Evolutionary conservation across 2,888 invertebrate genomes (phyloP).

Genomic region (Drosophila prostipennis): DNA sequence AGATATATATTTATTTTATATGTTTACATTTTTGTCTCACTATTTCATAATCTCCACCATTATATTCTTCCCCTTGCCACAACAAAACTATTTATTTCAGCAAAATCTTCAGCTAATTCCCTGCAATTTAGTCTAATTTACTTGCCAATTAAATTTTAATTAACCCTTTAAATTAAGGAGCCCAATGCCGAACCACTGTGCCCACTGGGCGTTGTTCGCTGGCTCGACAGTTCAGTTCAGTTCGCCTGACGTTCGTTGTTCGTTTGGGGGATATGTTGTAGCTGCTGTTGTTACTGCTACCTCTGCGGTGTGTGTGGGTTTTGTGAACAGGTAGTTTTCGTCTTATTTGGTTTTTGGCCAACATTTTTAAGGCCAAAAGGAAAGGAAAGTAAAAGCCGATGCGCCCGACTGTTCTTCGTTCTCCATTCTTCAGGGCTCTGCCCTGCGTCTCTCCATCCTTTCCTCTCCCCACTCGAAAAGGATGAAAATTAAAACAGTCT

Average conservation of each 20-base stretch:
- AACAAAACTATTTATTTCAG: conserved; percentile 15
- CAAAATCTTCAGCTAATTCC: conserved; percentile 3
- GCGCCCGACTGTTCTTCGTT: conserved; percentile 7
- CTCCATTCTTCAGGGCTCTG: background rate
- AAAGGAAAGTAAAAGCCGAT: conserved; percentile 72
- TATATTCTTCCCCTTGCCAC: background rate
- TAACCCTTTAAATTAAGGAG: conserved; percentile 23
- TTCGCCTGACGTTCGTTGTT: conserved; percentile 31
- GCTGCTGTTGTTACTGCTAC: conserved; percentile 29
- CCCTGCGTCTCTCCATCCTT: too few relatives aligned
- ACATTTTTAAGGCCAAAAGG: conserved; percentile 58
- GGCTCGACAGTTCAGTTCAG: conserved; percentile 16
- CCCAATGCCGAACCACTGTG: conserved; percentile 23
- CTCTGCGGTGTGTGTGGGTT: conserved; percentile 69
- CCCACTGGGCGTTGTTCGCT: conserved; percentile 33
- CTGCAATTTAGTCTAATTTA: conserved; percentile 18
- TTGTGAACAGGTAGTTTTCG: conserved; percentile 70
- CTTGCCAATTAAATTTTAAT: conserved; percentile 19
- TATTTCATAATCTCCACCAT: background rate
- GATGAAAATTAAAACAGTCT: conserved; percentile 71
- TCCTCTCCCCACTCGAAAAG: conserved; percentile 19
- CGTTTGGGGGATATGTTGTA: conserved; percentile 29
- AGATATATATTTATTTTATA: too few relatives aligned
- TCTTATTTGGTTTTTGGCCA: conserved; percentile 63
- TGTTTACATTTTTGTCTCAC: too few relatives aligned